Percentiles rank a stretch among this genome's conserved stretches.
Evolutionary conservation across 2,113 vertebrate species (phyloP).

Genomic region (Gulo gulo): DNA sequence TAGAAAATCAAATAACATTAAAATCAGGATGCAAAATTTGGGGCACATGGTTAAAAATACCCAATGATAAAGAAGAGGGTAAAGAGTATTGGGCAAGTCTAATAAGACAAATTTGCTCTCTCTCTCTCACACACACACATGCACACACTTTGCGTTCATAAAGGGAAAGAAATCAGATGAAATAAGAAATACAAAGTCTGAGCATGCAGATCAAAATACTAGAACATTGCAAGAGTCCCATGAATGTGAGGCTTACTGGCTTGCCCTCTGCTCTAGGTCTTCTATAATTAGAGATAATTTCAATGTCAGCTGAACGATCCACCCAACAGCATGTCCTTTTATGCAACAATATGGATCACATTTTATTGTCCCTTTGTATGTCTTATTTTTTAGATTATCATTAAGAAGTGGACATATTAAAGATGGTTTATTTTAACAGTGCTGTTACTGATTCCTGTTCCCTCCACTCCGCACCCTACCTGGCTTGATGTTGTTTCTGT

Average conservation of each 20-base stretch:
- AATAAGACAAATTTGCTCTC: too few relatives aligned
- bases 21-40: neutral
- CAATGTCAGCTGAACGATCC: neutral
- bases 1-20: neutral
- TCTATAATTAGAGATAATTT: neutral
- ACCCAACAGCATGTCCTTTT: neutral
- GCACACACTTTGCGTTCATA: neutral
- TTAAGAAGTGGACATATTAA: neutral
- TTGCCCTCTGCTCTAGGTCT: neutral
- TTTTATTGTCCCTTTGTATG: neutral
- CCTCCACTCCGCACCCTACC: rapidly evolving
- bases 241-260: too few relatives aligned
- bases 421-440: neutral
- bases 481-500: neutral
- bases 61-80: neutral
- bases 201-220: neutral
- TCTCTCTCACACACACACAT: neutral
- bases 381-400: neutral
- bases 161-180: neutral
- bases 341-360: neutral
- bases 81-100: neutral
- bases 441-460: neutral
- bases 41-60: neutral
- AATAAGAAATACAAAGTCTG: neutral
- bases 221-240: too few relatives aligned